These are phyloP conservation scores for Epicampocera succincta DNA, from an alignment of 2,888 invertebrate genomes.

Conservation along the genomic window DNA sequence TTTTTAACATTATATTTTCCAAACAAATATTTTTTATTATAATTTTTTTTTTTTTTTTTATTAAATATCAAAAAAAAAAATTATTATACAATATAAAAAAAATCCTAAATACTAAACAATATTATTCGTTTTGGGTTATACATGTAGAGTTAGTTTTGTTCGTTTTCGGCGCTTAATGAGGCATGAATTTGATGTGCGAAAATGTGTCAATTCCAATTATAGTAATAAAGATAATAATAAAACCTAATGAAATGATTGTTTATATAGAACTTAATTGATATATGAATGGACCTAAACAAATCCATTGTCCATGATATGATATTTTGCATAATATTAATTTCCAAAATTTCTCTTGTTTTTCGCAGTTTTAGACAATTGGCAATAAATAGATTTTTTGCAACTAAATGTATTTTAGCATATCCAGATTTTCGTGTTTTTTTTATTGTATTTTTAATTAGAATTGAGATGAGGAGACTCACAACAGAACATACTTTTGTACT, in stretches of 20 bases:
- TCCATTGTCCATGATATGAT: constrained; percentile 42
- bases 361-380: constrained; percentile 31
- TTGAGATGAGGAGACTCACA: background rate
- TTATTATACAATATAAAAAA: constrained; percentile 56
- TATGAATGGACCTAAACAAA: constrained; percentile 21
- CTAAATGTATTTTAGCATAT: constrained; percentile 29
- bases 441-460: constrained; percentile 34
- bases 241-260: background rate
- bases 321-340: background rate
- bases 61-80: constrained; percentile 64
- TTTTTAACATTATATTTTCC: constrained; percentile 54
- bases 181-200: constrained; percentile 40
- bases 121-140: constrained; percentile 45
- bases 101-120: constrained; percentile 61
- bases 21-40: constrained; percentile 56
- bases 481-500: no score
- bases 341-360: background rate
- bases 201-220: constrained; percentile 56
- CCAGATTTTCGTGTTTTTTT: constrained; percentile 50
- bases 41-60: constrained; percentile 11
- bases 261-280: constrained; percentile 7
- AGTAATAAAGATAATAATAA: constrained; percentile 51
- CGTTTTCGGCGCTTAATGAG: constrained; percentile 23
- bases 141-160: constrained; percentile 37
- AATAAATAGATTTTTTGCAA: constrained; percentile 9